These are phyloP conservation scores for Harpagifer antarcticus DNA, from an alignment of 2,797 vertebrate genomes.

Conservation along the genomic window DNA sequence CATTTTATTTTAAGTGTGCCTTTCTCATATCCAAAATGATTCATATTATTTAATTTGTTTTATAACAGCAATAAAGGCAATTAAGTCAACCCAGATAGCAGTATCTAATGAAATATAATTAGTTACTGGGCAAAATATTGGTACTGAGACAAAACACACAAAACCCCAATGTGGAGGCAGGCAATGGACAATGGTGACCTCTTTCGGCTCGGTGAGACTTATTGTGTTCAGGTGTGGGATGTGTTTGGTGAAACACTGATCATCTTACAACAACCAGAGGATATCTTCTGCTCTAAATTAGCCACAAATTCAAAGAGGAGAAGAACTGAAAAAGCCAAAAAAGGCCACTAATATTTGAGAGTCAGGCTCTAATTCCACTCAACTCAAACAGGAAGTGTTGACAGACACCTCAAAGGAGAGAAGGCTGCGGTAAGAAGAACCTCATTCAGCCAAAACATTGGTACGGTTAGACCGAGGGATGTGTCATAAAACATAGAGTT, in stretches of 20 bases:
- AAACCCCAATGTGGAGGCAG: constrained; percentile 3
- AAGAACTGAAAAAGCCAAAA: neutral
- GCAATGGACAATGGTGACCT: constrained; percentile 70
- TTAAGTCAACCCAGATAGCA: neutral
- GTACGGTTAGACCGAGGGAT: constrained; percentile 59
- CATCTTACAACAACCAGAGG: constrained; percentile 20
- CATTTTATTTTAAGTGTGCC: too few relatives aligned
- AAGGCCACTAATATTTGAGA: constrained; percentile 15
- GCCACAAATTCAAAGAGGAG: constrained; percentile 11
- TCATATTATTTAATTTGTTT: neutral
- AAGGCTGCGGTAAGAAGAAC: constrained; percentile 48
- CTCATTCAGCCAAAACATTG: constrained; percentile 52
- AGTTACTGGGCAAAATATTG: neutral
- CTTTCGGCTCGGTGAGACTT: constrained; percentile 56
- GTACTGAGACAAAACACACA: too few relatives aligned
- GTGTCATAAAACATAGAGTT: constrained; percentile 65
- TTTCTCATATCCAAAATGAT: neutral
- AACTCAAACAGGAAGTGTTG: constrained; percentile 40
- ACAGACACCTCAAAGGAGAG: constrained; percentile 29
- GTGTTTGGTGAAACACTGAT: constrained; percentile 33
- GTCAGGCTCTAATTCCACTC: constrained; percentile 10
- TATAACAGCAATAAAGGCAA: neutral
- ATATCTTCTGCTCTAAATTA: constrained; percentile 10
- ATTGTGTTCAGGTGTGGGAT: constrained; percentile 55
- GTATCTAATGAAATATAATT: neutral